Base-by-base conservation (phyloP, 2,888 invertebrate genomes). In the Chorisops tibialis region DNA sequence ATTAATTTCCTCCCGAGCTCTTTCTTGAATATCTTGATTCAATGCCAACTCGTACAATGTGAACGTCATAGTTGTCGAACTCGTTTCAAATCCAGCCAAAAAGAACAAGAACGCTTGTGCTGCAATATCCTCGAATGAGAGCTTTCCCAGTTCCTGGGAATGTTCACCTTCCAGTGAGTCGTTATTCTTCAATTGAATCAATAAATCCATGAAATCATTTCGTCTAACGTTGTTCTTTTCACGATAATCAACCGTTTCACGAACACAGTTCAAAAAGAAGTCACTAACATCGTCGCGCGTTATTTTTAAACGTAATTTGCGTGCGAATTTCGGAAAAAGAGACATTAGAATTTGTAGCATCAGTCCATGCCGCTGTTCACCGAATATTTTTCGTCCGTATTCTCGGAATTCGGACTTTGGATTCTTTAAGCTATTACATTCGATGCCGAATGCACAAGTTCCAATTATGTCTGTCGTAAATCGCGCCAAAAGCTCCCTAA, bases 381-480 rank as follows among this genome's bases (percentile, higher is more conserved):
- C 47, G 1, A 75, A 62, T 0, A 71, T 68, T 3, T 67, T 68
- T 2, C 59, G 69, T 0, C 73, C 74, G 16, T 71, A 63, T 2
- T 61, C 63, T 0, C 75, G 71, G 62, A 80, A 80, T 9, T 77
- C 74, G 0, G 77, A 73, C 54, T 79, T 67, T 0, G 76, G 73
- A 67, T 79, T 70, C 3, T 73, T 70, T 45, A 80, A 70, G 35
- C 78, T 77, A 62, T 80, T 79, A 64, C 79, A 77, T 18, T 80
- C 77, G 5, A 81, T 70, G 0, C 81, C 81, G 66, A 81, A 82
- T 5, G 79, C 80, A 67, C 79, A 79, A 0, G 71, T 73, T 4
- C 80, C 80, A 49, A 82, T 81, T 0, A 82, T 79, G 67, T 83
- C 82, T 1, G 80, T 79, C 0, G 81, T 80, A 51, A 73, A 82